Evolutionary conservation across 2,797 vertebrate genomes (phyloP), one percentile per base, ranked within the genome.

Genomic region (Scarus forsteni): DNA sequence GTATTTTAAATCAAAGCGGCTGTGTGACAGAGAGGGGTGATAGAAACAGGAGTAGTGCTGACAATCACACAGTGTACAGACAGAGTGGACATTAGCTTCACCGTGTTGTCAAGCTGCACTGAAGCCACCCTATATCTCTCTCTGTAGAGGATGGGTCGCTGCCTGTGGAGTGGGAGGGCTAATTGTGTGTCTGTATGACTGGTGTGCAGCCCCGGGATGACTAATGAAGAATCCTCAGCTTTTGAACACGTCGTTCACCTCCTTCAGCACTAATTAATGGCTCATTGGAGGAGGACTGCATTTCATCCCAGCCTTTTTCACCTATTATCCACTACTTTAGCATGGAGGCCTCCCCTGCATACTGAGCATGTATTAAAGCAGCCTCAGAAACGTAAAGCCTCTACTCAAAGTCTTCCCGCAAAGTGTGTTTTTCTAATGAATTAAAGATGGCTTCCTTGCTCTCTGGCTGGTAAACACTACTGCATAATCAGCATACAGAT

Each of bases 381-480:
- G 68, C 50, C 48, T 1, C 10, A 59, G 65, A 69, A 89, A 90
- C 83, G 89, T 86, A 88, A 92, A 90, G 88, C 85, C 85, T 88
- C 79, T 64, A 51, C 89, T 82, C 70, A 90, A 91, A 85, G 89
- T 90, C 85, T 89, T 93, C 78, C 83, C 60, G 71, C 81, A 85
- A 92, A 92, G 83, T 91, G 81, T 91, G 90, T 92, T 94, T 94
- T 93, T 90, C 91, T 93, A 93, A 94, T 94, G 92, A 94, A 95
- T 94, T 94, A 94, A 94, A 94, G 90, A 94, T 93, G 87, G 88
- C 88, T 92, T 90, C 86, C 86, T 81, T 81, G 50, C 82, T 86
- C 80, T 72, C 80, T 81, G 83, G 81, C 81, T 91, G 85, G 86
- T 94, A 93, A 94, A 94, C 92, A 93, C 84, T 75, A 83, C 87